phyloP scores from a whole-genome alignment of 2,888 invertebrate genomes.

The Odontothrips loti region DNA sequence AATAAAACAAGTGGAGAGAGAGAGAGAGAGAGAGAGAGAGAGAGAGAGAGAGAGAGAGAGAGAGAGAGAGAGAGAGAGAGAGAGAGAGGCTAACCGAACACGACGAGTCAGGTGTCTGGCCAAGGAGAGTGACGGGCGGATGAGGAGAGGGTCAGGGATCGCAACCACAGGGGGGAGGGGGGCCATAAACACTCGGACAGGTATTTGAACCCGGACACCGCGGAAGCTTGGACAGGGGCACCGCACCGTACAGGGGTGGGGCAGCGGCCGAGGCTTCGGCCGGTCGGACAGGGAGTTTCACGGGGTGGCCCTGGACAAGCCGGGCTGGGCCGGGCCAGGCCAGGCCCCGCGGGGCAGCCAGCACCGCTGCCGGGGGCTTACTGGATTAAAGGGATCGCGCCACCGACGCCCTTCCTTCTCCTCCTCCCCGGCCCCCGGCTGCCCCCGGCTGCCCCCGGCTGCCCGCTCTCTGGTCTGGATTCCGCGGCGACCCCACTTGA shows the following conservation, averaged over 20 bases:
- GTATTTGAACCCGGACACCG: no score
- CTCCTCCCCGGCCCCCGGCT: not conserved
- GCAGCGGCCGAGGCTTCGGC: no score
- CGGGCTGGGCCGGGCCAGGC: not conserved
- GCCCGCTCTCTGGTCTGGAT: not conserved
- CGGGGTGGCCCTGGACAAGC: not conserved
- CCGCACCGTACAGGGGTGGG: no score
- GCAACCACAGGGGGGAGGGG: no score
- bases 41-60: no score
- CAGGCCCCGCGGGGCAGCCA: not conserved
- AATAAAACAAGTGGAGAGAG: not conserved
- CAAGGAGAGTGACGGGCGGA: not conserved
- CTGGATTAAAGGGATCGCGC: slow-evolving; percentile 18
- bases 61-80: no score
- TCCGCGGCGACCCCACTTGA: not conserved
- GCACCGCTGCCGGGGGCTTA: not conserved
- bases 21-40: not conserved
- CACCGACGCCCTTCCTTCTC: not conserved
- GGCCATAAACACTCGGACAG: no score
- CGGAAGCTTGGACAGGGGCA: no score
- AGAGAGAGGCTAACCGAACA: not conserved
- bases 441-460: not conserved
- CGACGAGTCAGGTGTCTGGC: not conserved
- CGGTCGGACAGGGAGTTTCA: no score
- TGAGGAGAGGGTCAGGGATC: no score